Evolutionary conservation across 2,113 vertebrate species (phyloP), one percentile per base, ranked within the genome.

Genomic region (Paradoxurus hermaphroditus): DNA sequence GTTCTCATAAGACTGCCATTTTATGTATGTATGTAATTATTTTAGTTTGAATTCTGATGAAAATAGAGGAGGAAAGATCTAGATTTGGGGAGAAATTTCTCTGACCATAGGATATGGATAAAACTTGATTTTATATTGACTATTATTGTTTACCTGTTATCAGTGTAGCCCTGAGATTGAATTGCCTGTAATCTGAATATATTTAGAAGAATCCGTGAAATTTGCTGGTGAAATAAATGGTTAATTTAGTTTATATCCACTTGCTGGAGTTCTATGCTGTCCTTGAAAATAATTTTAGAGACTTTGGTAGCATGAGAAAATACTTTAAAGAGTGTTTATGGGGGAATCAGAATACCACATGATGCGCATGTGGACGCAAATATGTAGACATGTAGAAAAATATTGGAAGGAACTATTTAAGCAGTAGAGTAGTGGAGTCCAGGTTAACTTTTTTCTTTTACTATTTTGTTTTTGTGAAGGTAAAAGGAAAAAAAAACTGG

Each of bases 381-480:
- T 97, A 72, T 96, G 16, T 92, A 92, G 63, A 75, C 2, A 44
- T 65, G 67, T 4, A 90, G 92, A 49, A 81, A 93, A 94, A 92
- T 39, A 85, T 14, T 79, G 41, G 31, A 93, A 94, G 56, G 63
- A 25, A 83, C 67, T 89, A 67, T 41, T 86, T n/a, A 67, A 86
- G 21, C 27, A 79, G 4, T 93, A 86, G 86, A 65, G 41, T 95
- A 78, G 78, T 94, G 53, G 29, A 82, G 68, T 86, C 31, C 78
- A 53, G 19, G 56, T 93, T 93, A 90, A 44, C 77, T 75, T 89
- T 90, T 93, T 59, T 25, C 39, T 67, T 81, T 72, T 92, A 81
- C 44, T 95, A 27, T 83, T 96, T 3, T 90, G 34, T 93, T 95
- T 97, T 93, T 97, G n/a, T 95, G 81, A 95, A 96, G 81, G 70